Base-by-base conservation (phyloP, 2,888 invertebrate species). In the Papilio demoleus region DNA sequence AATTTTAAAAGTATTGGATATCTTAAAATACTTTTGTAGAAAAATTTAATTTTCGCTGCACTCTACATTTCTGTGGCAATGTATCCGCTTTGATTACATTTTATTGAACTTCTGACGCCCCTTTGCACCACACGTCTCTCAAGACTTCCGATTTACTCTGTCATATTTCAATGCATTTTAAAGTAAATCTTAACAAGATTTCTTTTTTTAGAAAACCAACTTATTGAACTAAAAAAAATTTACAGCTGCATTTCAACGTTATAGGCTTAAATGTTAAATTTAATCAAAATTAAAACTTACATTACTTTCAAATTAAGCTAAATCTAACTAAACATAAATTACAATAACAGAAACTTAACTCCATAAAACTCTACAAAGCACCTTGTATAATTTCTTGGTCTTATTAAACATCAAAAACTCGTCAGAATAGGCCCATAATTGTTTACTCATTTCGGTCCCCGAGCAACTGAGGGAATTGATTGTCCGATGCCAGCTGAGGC, bases 381-480 rank as follows among this genome's bases (percentile, higher is more conserved):
- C 8, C 36, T 17, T 27, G 36, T 9, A n/a, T 40, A 61, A 19
- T 50, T 50, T 47, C 17, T 47, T 50, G 34, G 34, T 58, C 27
- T 58, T 63, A 50, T 40, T 68, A 59, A 59, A 64, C 58, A 68
- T 56, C 61, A 19, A 50, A 40, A 65, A 34, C 59, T 64, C 40
- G 50, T 68, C 64, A 68, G 42, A 42, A 58, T 40, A 14, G 56
- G 31, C 64, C 40, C 27, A 45, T 67, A 40, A 68, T 60, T 68
- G 68, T 60, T 68, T 64, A 65, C 68, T 68, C 40, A 65, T 68
- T 64, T 68, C 50, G 47, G 50, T 64, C 31, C 67, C 59, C 50
- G 50, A 65, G 64, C 50, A 60, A 68, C 64, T 64, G 50, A 64
- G 59, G 60, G 65, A 68, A 68, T 64, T 68, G 68, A 65, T 68